phyloP scores from a whole-genome alignment of 2,113 vertebrate genomes.

The Osmerus eperlanus region DNA sequence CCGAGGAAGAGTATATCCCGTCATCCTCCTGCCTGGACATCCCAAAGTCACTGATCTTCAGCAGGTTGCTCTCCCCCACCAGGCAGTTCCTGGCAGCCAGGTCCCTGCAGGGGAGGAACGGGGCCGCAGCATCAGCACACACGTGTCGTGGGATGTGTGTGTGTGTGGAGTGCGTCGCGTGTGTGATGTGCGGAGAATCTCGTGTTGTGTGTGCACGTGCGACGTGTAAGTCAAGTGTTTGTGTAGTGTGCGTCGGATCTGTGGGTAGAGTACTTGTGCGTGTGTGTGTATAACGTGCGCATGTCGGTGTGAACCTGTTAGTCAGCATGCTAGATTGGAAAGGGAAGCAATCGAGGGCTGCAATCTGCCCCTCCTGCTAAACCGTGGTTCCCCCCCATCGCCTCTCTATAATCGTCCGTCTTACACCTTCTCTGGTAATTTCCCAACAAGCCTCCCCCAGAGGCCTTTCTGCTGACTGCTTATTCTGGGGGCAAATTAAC shows the following conservation, averaged over 20 bases:
- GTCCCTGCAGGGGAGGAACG: conserved; percentile 74
- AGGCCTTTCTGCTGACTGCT: conserved; percentile 20
- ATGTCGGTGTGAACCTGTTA: background rate
- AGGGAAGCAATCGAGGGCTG: too few species aligned
- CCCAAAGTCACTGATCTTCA: conserved; percentile 98
- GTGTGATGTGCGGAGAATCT: background rate
- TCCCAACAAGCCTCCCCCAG: background rate
- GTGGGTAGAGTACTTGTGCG: background rate
- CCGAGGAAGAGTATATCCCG: conserved; percentile 94
- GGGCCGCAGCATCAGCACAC: background rate
- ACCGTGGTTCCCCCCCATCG: background rate
- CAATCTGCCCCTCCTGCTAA: too few species aligned
- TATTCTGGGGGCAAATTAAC: conserved; percentile 8
- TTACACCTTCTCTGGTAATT: conserved; percentile 2
- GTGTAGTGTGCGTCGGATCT: background rate
- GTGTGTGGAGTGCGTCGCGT: background rate
- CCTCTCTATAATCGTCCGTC: background rate
- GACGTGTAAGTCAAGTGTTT: too few species aligned
- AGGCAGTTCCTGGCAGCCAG: conserved; percentile 96
- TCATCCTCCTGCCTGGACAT: conserved; percentile 98
- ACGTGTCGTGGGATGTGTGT: background rate
- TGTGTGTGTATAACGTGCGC: background rate
- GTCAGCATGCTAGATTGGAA: background rate
- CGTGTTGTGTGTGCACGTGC: background rate
- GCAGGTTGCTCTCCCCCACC: conserved; percentile 84